Evolutionary conservation across 2,888 invertebrate genomes (phyloP).

Genomic region (Caenorhabditis auriculariae): DNA sequence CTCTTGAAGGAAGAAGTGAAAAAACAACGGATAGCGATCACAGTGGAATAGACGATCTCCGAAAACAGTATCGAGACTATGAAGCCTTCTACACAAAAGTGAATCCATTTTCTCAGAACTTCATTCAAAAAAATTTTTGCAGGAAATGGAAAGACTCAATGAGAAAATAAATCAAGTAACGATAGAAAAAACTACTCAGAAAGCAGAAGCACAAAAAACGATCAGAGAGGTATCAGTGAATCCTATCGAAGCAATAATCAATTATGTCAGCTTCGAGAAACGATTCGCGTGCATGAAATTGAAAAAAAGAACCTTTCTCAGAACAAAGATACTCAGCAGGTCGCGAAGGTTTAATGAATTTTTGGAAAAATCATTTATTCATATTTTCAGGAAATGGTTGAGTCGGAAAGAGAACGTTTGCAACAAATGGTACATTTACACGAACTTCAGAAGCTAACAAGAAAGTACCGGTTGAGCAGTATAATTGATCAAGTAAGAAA

Average conservation of each 20-base stretch:
- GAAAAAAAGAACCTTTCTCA: conserved; percentile 58
- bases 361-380: neutral
- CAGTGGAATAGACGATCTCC: conserved; percentile 48
- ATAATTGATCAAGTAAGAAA: conserved; percentile 56
- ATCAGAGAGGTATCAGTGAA: conserved; percentile 28
- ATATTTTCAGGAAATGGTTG: conserved; percentile 36
- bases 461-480: conserved; percentile 61
- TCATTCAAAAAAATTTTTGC: neutral
- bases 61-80: conserved; percentile 59
- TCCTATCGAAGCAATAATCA: neutral
- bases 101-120: neutral
- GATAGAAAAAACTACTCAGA: conserved; percentile 36
- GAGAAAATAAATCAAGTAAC: conserved; percentile 51
- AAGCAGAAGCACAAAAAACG: conserved; percentile 40
- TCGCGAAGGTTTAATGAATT: conserved; percentile 25
- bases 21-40: conserved; percentile 53
- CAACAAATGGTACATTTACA: conserved; percentile 58
- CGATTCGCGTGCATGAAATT: conserved; percentile 60
- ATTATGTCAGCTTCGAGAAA: conserved; percentile 49
- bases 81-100: conserved; percentile 57
- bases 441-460: conserved; percentile 61
- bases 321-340: conserved; percentile 41
- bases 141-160: conserved; percentile 50
- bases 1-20: conserved; percentile 15
- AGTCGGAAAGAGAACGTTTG: conserved; percentile 57